These are phyloP conservation scores for Calliphora vicina DNA, from an alignment of 1,140 invertebrate genomes.

Conservation along the genomic window DNA sequence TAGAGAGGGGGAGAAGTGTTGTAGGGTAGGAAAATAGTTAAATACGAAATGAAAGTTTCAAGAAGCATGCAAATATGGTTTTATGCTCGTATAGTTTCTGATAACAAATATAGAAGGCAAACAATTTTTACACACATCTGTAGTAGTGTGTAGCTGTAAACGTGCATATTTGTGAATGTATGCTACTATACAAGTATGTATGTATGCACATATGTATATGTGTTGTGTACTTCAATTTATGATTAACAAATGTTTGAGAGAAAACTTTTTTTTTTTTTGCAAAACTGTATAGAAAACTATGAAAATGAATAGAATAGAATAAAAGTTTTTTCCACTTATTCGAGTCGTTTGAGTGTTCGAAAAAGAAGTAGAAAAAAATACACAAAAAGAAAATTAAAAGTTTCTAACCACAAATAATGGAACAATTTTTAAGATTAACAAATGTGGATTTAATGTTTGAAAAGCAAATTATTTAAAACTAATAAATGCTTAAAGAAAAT, in stretches of 20 bases:
- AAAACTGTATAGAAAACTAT: background rate
- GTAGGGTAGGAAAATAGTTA: background rate
- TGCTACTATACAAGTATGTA: too few species aligned
- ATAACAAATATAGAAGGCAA: background rate
- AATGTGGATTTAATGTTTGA: background rate
- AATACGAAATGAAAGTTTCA: background rate
- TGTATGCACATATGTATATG: background rate
- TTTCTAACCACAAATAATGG: background rate
- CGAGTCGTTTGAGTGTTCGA: too few species aligned
- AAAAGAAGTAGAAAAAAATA: too few species aligned
- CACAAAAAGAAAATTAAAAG: background rate
- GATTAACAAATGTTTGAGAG: background rate
- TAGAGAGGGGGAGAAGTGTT: background rate
- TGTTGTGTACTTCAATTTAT: background rate
- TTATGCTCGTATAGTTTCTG: background rate
- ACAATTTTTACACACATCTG: background rate
- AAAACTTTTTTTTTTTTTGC: background rate
- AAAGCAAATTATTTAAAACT: background rate
- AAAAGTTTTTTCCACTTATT: too few species aligned
- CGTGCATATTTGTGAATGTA: too few species aligned
- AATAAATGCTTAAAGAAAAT: too few species aligned
- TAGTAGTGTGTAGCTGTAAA: background rate
- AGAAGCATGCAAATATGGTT: slow-evolving; percentile 1
- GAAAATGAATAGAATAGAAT: background rate
- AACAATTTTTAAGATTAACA: background rate